Conservation (phyloP, 2,888 invertebrate genomes). For the Cryptus viduatorius region DNA sequence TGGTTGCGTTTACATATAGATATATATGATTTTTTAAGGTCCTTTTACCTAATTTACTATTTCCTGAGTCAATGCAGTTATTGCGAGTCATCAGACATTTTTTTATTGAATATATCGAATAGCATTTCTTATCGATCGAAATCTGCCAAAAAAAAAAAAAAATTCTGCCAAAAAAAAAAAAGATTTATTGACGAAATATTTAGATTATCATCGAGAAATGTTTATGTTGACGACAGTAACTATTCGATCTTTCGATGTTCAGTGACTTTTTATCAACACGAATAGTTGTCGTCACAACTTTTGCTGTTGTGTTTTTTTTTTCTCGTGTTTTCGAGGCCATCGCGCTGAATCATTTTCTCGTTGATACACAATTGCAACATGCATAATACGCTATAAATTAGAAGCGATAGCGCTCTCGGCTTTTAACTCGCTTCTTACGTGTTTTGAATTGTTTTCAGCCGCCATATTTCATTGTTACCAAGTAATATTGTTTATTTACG, state of each 20-base stretch:
- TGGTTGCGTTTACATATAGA: neutral
- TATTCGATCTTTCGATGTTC: no score
- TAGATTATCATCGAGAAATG: no score
- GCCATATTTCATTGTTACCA: neutral
- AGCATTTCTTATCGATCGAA: no score
- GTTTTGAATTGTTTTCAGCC: neutral
- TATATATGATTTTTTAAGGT: neutral
- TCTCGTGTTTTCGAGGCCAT: neutral
- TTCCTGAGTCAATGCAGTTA: no score
- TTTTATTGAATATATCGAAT: no score
- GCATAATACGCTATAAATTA: conserved; percentile 20
- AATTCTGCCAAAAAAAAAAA: no score
- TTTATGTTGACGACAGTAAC: no score
- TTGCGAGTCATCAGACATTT: no score
- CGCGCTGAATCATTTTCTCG: neutral
- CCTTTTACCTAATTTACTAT: no score
- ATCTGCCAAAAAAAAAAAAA: no score
- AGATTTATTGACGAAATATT: no score
- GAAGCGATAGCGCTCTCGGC: neutral
- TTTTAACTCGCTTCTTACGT: neutral
- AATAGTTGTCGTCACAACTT: neutral
- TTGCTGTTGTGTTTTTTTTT: neutral
- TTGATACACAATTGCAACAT: neutral
- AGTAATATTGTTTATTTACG: conserved; percentile 11
- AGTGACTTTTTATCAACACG: no score